phyloP scores from a whole-genome alignment of 2,888 invertebrate species.

The Choristoneura rosaceana region DNA sequence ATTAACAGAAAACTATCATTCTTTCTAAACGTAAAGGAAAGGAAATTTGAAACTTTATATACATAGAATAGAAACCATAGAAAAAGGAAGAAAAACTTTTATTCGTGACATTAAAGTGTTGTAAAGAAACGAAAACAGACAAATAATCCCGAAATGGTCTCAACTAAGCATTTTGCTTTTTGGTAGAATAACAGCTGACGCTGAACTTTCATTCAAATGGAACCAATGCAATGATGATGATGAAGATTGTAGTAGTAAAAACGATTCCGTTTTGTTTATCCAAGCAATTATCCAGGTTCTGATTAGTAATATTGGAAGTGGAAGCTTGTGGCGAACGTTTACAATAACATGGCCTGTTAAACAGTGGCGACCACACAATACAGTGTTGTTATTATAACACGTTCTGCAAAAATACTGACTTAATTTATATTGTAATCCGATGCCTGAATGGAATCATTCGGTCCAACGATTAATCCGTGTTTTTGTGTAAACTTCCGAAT shows the following conservation, averaged over 20 bases:
- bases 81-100: no score
- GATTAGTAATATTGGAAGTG: constrained; percentile 19
- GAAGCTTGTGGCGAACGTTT: constrained; percentile 22
- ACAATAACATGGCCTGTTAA: constrained; percentile 34
- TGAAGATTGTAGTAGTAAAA: neutral
- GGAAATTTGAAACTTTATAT: no score
- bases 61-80: no score
- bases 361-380: constrained; percentile 27
- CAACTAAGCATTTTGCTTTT: no score
- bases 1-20: no score
- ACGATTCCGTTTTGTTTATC: neutral
- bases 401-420: constrained; percentile 29
- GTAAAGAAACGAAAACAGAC: no score
- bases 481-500: constrained; percentile 23
- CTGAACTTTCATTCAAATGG: no score
- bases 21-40: no score
- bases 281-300: neutral
- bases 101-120: no score
- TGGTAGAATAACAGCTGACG: no score
- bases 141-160: no score
- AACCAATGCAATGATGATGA: no score
- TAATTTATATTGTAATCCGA: constrained; percentile 27
- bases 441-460: constrained; percentile 26
- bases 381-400: constrained; percentile 34
- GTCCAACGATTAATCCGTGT: constrained; percentile 11